Evolutionary conservation across 2,888 invertebrate genomes (phyloP), one percentile per base, ranked within the genome.

Genomic region (Noctuana brunneofusca): DNA sequence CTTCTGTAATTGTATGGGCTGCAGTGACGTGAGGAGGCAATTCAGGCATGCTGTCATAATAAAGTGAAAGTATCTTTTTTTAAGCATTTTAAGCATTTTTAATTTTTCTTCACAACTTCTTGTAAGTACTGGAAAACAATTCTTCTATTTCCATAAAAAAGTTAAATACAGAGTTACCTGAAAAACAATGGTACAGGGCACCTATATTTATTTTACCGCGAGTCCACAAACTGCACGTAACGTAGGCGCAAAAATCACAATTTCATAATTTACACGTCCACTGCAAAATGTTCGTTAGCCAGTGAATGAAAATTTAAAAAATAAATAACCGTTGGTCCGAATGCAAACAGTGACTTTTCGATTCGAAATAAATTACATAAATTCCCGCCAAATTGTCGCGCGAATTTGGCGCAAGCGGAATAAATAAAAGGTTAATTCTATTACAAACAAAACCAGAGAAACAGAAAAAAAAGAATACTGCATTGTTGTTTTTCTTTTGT

Each of bases 301-400:
- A 43, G 58, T 60, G 48, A 57, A 64, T 57, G 64, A 63, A 68
- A 68, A 65, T 67, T 63, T 62, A 57, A 67, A 68, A 69, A 66
- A 69, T 67, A 69, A 70, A 72, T 69, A 64, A 66, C 65, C 64
- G 66, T 54, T 62, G 62, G 67, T 68, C 66, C 66, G 64, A 66
- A 67, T 65, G 68, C 66, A 70, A 69, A 72, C 69, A 69, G 67
- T 67, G 71, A 70, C 67, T 68, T 64, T 70, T 67, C 69, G 69
- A 70, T 70, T 68, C 65, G 68, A 71, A 72, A 71, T 72, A 68
- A 73, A 73, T 71, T 70, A 69, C 70, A 71, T 71, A 71, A 71
- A 73, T 69, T 71, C 67, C 58, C 68, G 56, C 66, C 63, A 66
- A 72, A 72, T 69, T 69, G 65, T 65, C 64, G 66, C 58, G 58